These are phyloP conservation scores for Copidosoma floridanum DNA, from an alignment of 1,140 invertebrate species.

Conservation along the genomic window DNA sequence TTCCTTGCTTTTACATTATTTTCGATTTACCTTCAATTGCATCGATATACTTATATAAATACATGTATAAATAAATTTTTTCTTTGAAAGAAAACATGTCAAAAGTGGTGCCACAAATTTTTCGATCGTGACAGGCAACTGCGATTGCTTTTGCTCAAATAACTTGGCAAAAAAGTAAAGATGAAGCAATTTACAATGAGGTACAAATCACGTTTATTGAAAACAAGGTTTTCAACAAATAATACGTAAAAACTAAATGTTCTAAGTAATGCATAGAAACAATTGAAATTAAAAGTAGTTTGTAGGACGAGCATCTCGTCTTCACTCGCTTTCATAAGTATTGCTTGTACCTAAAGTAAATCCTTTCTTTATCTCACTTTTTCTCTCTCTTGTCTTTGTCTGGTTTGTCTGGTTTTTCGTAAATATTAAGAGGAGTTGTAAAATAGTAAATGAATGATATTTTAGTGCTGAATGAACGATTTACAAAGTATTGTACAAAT, in stretches of 20 bases:
- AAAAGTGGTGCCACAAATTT: too few species aligned
- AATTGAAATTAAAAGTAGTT: neutral
- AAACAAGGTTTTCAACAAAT: neutral
- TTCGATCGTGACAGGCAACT: too few species aligned
- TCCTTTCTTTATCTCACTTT: neutral
- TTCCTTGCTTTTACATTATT: too few species aligned
- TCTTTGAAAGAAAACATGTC: too few species aligned
- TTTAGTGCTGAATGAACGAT: neutral
- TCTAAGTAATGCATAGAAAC: neutral
- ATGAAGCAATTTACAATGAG: neutral
- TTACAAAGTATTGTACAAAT: slow-evolving; percentile 12
- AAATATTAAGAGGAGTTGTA: neutral
- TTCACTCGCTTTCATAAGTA: neutral
- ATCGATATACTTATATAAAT: too few species aligned
- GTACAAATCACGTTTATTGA: neutral
- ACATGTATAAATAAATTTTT: too few species aligned
- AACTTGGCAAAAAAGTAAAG: neutral
- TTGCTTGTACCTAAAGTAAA: neutral
- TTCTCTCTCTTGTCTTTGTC: neutral
- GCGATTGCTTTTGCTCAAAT: too few species aligned
- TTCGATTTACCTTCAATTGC: too few species aligned
- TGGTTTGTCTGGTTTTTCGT: neutral
- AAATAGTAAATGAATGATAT: slow-evolving; percentile 6
- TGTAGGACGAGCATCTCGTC: neutral
- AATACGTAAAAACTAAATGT: neutral